phyloP scores from a whole-genome alignment of 1,140 invertebrate genomes.

The Latrodectus geometricus region DNA sequence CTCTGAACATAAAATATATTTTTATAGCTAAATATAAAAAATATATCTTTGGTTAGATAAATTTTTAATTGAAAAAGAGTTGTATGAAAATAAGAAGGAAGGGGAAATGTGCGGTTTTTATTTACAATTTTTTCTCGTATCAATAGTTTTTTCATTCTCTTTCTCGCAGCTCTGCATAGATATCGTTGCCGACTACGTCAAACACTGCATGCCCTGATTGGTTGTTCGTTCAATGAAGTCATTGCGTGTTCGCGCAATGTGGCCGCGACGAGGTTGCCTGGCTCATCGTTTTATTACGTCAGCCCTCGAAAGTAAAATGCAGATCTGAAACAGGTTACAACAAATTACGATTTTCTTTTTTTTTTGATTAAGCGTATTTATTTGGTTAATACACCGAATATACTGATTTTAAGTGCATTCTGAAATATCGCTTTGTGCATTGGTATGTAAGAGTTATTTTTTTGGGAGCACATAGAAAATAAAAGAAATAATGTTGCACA shows the following conservation, averaged over 20 bases:
- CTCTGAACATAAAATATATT: too few species aligned
- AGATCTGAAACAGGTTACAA: constrained; percentile 39
- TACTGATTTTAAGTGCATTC: neutral
- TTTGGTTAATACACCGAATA: too few species aligned
- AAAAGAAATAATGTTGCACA: constrained; percentile 45
- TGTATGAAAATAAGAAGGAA: too few species aligned
- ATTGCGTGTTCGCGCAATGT: constrained; percentile 47
- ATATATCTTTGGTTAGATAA: too few species aligned
- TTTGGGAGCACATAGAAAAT: neutral
- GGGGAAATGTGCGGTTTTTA: too few species aligned
- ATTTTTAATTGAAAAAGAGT: too few species aligned
- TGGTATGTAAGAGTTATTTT: constrained; percentile 10
- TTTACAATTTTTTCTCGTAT: too few species aligned
- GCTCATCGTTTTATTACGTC: constrained; percentile 53
- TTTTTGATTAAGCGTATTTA: neutral
- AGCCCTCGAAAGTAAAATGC: constrained; percentile 48
- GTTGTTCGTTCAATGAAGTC: constrained; percentile 52
- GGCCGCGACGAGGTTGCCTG: constrained; percentile 56
- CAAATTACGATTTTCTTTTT: neutral
- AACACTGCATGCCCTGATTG: constrained; percentile 30
- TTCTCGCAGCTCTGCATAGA: constrained; percentile 26
- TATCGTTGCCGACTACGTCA: constrained; percentile 38
- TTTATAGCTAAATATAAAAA: too few species aligned
- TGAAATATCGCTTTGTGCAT: constrained; percentile 4
- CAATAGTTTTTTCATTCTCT: constrained; percentile 38